A percentile compares a stretch with the other conserved stretches of the same genome.
phyloP scores from a whole-genome alignment of 1,140 invertebrate species.

The Aphis gossypii region DNA sequence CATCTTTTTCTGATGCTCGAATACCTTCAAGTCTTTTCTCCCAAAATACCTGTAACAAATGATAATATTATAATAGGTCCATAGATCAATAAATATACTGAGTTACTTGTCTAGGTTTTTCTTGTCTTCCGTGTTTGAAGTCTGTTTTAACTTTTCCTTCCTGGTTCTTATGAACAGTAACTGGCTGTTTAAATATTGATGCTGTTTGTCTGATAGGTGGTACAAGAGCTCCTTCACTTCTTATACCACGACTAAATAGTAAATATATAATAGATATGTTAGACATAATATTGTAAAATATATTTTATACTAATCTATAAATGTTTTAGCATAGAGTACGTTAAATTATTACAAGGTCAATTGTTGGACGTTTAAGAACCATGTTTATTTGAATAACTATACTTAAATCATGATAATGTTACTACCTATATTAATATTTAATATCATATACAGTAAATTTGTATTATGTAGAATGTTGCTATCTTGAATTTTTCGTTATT shows the following conservation, averaged over 20 bases:
- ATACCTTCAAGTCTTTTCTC: slow-evolving; percentile 93
- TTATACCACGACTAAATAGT: slow-evolving; percentile 72
- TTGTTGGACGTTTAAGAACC: not conserved
- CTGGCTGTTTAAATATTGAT: slow-evolving; percentile 98
- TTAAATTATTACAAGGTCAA: not conserved
- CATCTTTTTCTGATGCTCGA: slow-evolving; percentile 83
- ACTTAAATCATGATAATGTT: no score
- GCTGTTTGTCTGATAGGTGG: slow-evolving; percentile 97
- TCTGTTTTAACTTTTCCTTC: slow-evolving; percentile 88
- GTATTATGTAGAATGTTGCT: no score
- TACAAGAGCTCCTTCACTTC: slow-evolving; percentile 88
- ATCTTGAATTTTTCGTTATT: no score
- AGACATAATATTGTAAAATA: not conserved
- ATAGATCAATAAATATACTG: not conserved
- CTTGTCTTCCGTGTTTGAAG: slow-evolving; percentile 86
- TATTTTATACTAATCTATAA: not conserved
- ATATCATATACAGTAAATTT: not conserved
- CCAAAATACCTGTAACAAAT: slow-evolving; percentile 80
- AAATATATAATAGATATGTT: slow-evolving; percentile 46
- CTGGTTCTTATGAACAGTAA: slow-evolving; percentile 91
- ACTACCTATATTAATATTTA: not conserved
- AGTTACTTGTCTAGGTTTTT: slow-evolving; percentile 89
- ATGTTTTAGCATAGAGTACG: not conserved
- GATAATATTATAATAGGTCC: not conserved
- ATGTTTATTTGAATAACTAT: not conserved